These are phyloP conservation scores for Saturnia pavonia DNA, from an alignment of 2,888 invertebrate genomes.

Conservation along the genomic window DNA sequence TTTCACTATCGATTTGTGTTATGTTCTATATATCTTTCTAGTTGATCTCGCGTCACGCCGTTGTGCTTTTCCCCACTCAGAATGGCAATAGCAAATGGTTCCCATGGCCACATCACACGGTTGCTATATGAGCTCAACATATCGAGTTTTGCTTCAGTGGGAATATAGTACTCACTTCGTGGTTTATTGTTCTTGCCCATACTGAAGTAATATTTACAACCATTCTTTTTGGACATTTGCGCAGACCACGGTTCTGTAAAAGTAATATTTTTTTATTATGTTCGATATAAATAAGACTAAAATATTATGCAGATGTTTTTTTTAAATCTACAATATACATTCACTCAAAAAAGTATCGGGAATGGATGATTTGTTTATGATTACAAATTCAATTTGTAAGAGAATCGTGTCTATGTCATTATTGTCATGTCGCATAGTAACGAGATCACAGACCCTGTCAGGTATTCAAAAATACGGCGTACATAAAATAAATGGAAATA, in stretches of 20 bases:
- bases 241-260: constrained; percentile 73
- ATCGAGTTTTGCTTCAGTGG: constrained; percentile 58
- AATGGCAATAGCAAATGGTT: constrained; percentile 55
- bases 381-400: too few relatives aligned
- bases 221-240: constrained; percentile 64
- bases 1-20: constrained; percentile 31
- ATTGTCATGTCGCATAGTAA: too few relatives aligned
- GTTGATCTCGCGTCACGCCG: constrained; percentile 51
- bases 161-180: constrained; percentile 60
- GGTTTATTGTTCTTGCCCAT: constrained; percentile 53
- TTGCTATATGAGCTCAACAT: constrained; percentile 52
- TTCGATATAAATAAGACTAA: too few relatives aligned
- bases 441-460: too few relatives aligned
- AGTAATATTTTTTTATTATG: too few relatives aligned
- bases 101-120: constrained; percentile 72
- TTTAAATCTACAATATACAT: too few relatives aligned
- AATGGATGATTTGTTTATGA: too few relatives aligned
- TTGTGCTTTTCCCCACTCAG: constrained; percentile 51
- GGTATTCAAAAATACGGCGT: too few relatives aligned
- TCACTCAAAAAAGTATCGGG: too few relatives aligned
- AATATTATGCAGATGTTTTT: too few relatives aligned
- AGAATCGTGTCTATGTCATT: too few relatives aligned
- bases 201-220: constrained; percentile 64
- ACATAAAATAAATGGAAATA: too few relatives aligned
- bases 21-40: constrained; percentile 58